Percentiles rank a stretch among this genome's conserved stretches.
phyloP scores from a whole-genome alignment of 2,113 vertebrate species.

The Struthio camelus region DNA sequence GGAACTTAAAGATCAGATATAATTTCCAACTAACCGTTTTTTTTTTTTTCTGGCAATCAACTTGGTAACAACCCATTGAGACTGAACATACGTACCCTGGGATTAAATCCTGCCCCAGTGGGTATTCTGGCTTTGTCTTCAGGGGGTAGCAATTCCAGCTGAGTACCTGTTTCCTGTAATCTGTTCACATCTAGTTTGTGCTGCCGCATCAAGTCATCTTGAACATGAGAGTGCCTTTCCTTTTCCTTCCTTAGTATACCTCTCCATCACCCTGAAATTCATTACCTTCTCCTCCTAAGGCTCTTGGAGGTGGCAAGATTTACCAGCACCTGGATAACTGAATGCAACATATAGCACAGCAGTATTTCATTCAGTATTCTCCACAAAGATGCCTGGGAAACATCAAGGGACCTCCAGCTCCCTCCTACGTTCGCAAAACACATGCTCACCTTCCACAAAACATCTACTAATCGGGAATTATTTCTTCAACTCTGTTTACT shows the following conservation, averaged over 20 bases:
- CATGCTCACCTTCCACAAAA: background rate
- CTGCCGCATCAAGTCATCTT: slow-evolving; percentile 41
- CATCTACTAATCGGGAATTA: slow-evolving; percentile 1
- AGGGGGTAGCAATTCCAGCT: background rate
- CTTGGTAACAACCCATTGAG: background rate
- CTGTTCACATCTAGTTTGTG: slow-evolving; percentile 8
- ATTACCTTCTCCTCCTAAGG: background rate
- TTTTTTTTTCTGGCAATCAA: background rate
- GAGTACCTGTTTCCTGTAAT: background rate
- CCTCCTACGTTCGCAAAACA: background rate
- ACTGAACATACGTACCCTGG: rapidly evolving
- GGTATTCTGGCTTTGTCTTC: background rate
- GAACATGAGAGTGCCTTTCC: background rate
- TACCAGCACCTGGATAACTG: background rate
- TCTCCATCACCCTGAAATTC: slow-evolving; percentile 45
- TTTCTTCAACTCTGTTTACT: background rate
- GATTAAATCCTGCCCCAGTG: background rate
- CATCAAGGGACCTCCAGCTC: background rate
- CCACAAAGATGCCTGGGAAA: background rate
- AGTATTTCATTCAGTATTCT: background rate
- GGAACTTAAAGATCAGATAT: background rate
- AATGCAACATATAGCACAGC: background rate
- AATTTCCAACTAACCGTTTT: background rate
- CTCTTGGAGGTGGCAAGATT: slow-evolving; percentile 7
- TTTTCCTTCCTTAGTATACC: slow-evolving; percentile 6